Conservation (phyloP, 1,140 invertebrate genomes). For the Coptotermes formosanus region DNA sequence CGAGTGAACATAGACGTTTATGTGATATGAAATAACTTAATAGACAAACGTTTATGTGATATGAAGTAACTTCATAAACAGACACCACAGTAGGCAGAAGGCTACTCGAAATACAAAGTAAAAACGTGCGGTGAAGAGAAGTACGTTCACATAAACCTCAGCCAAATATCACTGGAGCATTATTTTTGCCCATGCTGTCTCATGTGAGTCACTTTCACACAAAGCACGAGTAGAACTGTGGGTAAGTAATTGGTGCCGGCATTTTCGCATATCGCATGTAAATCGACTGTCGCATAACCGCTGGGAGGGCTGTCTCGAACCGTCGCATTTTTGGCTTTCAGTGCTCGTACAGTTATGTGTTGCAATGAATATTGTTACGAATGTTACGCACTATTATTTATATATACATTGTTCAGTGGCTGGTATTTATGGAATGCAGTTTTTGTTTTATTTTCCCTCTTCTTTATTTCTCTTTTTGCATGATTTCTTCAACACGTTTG, state of each 20-base stretch:
- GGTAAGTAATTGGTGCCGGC: neutral
- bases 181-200: too few species aligned
- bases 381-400: neutral
- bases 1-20: too few species aligned
- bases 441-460: slow-evolving; percentile 6
- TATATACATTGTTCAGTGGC: neutral
- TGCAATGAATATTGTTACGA: neutral
- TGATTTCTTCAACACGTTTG: slow-evolving; percentile 41
- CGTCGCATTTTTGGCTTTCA: neutral
- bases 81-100: too few species aligned
- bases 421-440: neutral
- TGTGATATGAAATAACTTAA: too few species aligned
- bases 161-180: too few species aligned
- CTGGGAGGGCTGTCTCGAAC: neutral
- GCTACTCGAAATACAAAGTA: too few species aligned
- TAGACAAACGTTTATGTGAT: too few species aligned
- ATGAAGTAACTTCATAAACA: too few species aligned
- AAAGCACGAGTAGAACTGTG: neutral
- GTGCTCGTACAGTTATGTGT: neutral
- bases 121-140: too few species aligned
- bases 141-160: too few species aligned
- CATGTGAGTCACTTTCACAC: too few species aligned
- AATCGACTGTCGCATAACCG: neutral
- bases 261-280: neutral
- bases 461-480: slow-evolving; percentile 11